Evolutionary conservation across 2,113 vertebrate species (phyloP), one percentile per base, ranked within the genome.

Genomic region (Xiphophorus maculatus): DNA sequence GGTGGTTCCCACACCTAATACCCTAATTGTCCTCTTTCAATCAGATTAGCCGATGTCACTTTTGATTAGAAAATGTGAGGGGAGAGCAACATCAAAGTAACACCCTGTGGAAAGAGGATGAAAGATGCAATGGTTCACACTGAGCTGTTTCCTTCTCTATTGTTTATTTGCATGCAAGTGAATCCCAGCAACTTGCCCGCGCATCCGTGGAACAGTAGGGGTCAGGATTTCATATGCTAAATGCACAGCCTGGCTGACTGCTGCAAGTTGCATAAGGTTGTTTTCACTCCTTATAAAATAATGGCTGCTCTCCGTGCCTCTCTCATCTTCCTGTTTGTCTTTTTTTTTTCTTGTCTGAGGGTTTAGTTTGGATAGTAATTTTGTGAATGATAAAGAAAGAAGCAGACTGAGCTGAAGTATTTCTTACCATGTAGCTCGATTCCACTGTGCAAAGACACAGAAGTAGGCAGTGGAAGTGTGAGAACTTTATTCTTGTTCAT

Each of bases 141-240:
- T n/a, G 22, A 27, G 13, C 17, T n/a, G 25, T 69, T 69, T 64
- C 64, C 69, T 65, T 25, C 48, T 64, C 64, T 30, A 28, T 65
- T 74, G 60, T 77, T 76, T 54, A 63, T 77, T 79, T 86, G 63
- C 73, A 33, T 77, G 22, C 33, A 5, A 48, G 58, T 44, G 37
- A 58, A 54, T 82, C 48, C 42, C 2, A 74, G 62, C 62, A 69
- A 72, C 40, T 58, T 85, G 77, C 25, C 30, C 66, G 54, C 44
- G 1, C 76, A 11, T 44, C 28, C 69, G 54, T 61, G 48, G 61
- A 92, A 92, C 94, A 94, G 91, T 71, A 93, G 93, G 91, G 92
- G 93, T 92, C 93, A 95, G 91, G 82, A 86, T 94, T 94, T 92
- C 91, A 84, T 84, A 51, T 80, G 74, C 35, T 80, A 81, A 68